Conservation (phyloP, 2,113 vertebrate species). For the Rallus limicola region DNA sequence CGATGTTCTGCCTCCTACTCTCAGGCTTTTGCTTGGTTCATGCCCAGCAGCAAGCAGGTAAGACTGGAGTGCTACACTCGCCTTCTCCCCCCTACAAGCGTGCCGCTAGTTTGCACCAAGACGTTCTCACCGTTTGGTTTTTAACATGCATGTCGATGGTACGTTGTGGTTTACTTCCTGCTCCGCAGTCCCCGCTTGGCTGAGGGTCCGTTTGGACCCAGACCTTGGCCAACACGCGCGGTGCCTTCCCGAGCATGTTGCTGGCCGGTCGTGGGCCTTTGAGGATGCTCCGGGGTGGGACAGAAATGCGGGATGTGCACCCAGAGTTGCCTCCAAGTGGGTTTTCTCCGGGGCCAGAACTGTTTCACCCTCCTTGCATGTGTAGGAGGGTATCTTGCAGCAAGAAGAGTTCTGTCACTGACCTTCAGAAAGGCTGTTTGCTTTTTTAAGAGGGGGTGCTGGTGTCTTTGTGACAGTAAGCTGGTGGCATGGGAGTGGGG, state of each 20-base stretch:
- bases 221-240: fast-evolving
- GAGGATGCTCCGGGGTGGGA: background rate
- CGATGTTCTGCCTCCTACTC: constrained; percentile 78
- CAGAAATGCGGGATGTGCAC: fast-evolving
- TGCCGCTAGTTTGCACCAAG: fast-evolving
- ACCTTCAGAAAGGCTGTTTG: background rate
- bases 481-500: background rate
- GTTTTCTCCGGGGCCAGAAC: background rate
- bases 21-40: constrained; percentile 68
- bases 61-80: background rate
- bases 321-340: background rate
- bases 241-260: background rate
- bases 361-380: background rate
- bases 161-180: background rate
- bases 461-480: background rate
- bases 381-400: background rate
- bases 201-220: background rate
- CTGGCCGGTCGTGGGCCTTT: fast-evolving
- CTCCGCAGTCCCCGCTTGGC: background rate
- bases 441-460: background rate
- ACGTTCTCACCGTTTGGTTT: background rate
- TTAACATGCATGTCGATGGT: background rate
- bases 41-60: constrained; percentile 80
- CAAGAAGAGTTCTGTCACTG: background rate
- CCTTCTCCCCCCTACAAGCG: background rate